phyloP scores from a whole-genome alignment of 2,797 vertebrate genomes.

The Parotocinclus haroldoi region DNA sequence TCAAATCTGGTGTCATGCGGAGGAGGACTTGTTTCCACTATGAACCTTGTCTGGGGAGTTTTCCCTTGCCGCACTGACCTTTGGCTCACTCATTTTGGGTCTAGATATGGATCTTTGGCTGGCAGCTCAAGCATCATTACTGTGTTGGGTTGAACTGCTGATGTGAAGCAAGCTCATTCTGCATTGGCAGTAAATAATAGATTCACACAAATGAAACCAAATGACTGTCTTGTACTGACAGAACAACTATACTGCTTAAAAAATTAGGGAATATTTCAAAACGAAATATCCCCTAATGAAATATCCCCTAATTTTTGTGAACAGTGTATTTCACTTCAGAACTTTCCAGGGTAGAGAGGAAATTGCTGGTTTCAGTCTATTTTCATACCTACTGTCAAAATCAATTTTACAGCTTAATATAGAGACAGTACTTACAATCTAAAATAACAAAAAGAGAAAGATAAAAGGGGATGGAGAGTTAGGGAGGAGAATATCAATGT shows the following conservation, averaged over 20 bases:
- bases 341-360: slow-evolving; percentile 53
- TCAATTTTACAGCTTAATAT: slow-evolving; percentile 85
- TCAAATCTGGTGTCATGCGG: no score
- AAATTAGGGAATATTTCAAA: no score
- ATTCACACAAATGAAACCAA: slow-evolving; percentile 38
- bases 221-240: slow-evolving; percentile 55
- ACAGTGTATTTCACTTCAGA: slow-evolving; percentile 41
- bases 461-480: slow-evolving; percentile 59
- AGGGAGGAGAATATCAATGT: slow-evolving; percentile 42
- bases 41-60: no score
- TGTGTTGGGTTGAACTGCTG: no score
- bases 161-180: no score
- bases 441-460: slow-evolving; percentile 64
- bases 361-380: slow-evolving; percentile 66
- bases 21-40: no score
- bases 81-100: no score
- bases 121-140: no score
- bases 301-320: no score
- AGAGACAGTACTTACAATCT: slow-evolving; percentile 85
- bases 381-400: slow-evolving; percentile 73
- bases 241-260: neutral
- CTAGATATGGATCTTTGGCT: no score
- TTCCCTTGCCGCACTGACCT: no score
- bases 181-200: slow-evolving; percentile 2
- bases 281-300: no score